Conservation (phyloP, 2,113 vertebrate genomes). For the Collichthys lucidus region DNA sequence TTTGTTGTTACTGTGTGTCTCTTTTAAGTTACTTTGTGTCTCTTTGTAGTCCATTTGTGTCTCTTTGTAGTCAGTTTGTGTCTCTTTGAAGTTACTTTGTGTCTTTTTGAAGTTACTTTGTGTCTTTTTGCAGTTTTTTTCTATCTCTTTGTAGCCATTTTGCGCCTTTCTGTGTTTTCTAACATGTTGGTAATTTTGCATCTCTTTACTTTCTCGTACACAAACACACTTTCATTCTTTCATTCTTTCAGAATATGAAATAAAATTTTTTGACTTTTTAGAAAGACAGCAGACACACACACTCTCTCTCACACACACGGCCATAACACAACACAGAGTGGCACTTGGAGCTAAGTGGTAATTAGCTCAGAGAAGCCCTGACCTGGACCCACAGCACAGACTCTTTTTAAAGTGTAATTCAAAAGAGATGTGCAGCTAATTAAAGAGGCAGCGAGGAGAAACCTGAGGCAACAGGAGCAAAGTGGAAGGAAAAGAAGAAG, state of each 20-base stretch:
- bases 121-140: neutral
- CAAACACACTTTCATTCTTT: no score
- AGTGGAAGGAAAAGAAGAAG: neutral
- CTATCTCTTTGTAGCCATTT: no score
- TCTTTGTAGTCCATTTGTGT: no score
- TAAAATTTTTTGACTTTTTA: neutral
- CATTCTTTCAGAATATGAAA: neutral
- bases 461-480: slow-evolving; percentile 24
- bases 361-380: slow-evolving; percentile 77
- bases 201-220: no score
- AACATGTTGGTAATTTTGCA: no score
- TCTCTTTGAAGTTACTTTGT: no score
- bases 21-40: no score
- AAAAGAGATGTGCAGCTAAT: slow-evolving; percentile 80
- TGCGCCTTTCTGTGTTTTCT: neutral
- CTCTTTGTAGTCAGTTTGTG: no score
- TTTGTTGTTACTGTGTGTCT: no score
- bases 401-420: slow-evolving; percentile 81
- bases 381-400: slow-evolving; percentile 51
- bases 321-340: slow-evolving; percentile 80
- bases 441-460: slow-evolving; percentile 74
- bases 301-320: slow-evolving; percentile 62
- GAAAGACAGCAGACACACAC: neutral
- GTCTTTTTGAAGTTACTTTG: neutral
- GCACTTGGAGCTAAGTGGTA: slow-evolving; percentile 79